phyloP scores from a whole-genome alignment of 2,888 invertebrate species.

The Tubulanus polymorphus region DNA sequence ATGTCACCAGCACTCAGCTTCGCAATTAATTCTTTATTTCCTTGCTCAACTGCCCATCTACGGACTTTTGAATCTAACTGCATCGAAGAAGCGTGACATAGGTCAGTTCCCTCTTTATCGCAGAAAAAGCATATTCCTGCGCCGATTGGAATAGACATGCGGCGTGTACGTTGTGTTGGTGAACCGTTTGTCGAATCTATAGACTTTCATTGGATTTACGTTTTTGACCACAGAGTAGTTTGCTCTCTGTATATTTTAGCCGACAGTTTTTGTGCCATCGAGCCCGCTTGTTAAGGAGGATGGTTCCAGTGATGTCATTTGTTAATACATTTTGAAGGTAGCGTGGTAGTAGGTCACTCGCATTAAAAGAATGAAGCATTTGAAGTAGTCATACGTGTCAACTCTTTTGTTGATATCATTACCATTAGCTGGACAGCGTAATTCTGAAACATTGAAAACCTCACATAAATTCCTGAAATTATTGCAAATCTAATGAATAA shows the following conservation, averaged over 20 bases:
- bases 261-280: background rate
- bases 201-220: too few relatives aligned
- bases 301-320: too few relatives aligned
- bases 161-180: background rate
- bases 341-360: too few relatives aligned
- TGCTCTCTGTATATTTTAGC: background rate
- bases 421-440: too few relatives aligned
- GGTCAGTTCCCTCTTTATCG: background rate
- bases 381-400: too few relatives aligned
- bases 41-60: background rate
- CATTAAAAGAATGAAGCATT: too few relatives aligned
- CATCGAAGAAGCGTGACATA: background rate
- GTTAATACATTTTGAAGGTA: too few relatives aligned
- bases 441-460: too few relatives aligned
- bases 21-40: background rate
- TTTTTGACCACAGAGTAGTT: background rate
- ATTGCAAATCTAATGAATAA: too few relatives aligned
- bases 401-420: too few relatives aligned
- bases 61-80: background rate
- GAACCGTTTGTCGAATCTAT: too few relatives aligned
- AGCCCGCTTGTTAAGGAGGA: background rate
- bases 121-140: background rate
- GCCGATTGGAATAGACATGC: background rate
- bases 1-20: slow-evolving; percentile 4
- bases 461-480: too few relatives aligned